These are phyloP conservation scores for Hybognathus amarus DNA, from an alignment of 2,797 vertebrate species.

Conservation along the genomic window DNA sequence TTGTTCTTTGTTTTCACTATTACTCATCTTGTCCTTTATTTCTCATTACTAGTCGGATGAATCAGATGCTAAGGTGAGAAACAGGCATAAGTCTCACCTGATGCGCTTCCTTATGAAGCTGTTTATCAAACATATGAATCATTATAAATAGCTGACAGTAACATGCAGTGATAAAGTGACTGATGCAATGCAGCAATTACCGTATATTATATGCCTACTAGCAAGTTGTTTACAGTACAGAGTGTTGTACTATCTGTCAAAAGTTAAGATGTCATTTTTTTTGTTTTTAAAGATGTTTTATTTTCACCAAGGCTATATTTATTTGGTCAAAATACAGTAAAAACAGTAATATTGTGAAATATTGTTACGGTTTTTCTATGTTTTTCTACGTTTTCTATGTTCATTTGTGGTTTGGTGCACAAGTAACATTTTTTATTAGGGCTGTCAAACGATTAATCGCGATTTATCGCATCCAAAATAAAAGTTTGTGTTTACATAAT, in stretches of 20 bases:
- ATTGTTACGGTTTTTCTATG: not conserved
- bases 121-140: constrained; percentile 4
- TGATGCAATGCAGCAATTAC: not conserved
- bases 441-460: too few species aligned
- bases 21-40: constrained; percentile 16
- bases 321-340: not conserved
- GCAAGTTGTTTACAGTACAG: not conserved
- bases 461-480: too few species aligned
- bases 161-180: not conserved
- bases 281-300: not conserved
- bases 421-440: not conserved
- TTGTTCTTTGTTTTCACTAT: constrained; percentile 7
- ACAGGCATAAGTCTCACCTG: not conserved
- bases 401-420: not conserved
- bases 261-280: not conserved
- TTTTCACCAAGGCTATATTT: not conserved
- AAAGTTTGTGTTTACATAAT: too few species aligned
- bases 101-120: constrained; percentile 1
- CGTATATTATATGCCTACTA: not conserved
- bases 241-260: not conserved
- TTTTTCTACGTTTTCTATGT: too few species aligned
- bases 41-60: constrained; percentile 51
- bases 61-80: constrained; percentile 57
- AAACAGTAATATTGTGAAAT: not conserved
- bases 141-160: not conserved